These are phyloP conservation scores for Myotis findleyi DNA, from an alignment of 2,797 vertebrate genomes.

Conservation along the genomic window DNA sequence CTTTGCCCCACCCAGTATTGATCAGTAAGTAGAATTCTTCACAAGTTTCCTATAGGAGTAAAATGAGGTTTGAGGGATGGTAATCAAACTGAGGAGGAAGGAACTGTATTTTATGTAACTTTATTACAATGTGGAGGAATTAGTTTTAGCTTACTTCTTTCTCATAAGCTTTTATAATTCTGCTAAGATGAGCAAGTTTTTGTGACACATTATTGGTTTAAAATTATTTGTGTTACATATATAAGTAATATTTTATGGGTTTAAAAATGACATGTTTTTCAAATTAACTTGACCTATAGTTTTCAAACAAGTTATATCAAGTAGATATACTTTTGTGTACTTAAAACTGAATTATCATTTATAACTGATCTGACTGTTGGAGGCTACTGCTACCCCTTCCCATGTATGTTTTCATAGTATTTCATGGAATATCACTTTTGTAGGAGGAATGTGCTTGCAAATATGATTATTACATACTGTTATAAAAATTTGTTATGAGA, in stretches of 20 bases:
- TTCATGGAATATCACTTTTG: neutral
- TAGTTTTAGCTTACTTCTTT: neutral
- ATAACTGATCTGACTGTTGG: neutral
- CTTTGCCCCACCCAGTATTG: neutral
- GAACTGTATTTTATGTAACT: constrained; percentile 13
- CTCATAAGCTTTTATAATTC: neutral
- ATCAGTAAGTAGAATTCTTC: neutral
- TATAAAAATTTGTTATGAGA: constrained; percentile 37
- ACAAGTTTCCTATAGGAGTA: neutral
- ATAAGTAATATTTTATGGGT: neutral
- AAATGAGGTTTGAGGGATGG: neutral
- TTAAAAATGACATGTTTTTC: constrained; percentile 30
- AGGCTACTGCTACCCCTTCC: neutral
- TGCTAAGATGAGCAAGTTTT: neutral
- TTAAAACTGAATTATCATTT: constrained; percentile 31
- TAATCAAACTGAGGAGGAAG: constrained; percentile 5
- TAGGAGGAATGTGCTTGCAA: neutral
- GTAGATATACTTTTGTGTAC: neutral
- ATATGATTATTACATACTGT: constrained; percentile 10
- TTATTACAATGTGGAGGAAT: neutral
- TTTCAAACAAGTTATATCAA: constrained; percentile 9
- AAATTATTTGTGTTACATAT: neutral
- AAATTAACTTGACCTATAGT: neutral
- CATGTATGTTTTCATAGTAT: neutral
- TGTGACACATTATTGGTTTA: neutral